These are phyloP conservation scores for Oryzias celebensis DNA, from an alignment of 2,113 vertebrate species.

Conservation along the genomic window DNA sequence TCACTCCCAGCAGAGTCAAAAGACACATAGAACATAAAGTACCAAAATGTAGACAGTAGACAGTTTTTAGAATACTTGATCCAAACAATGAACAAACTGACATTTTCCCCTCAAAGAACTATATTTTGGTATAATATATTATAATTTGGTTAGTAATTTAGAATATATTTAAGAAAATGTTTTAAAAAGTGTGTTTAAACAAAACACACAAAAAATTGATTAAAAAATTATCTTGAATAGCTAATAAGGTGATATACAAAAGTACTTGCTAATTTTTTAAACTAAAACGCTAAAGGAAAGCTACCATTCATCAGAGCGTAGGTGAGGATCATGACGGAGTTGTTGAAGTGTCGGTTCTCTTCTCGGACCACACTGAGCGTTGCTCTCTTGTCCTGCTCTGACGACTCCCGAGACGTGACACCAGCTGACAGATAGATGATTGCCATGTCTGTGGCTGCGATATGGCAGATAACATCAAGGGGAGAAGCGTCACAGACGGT, in stretches of 20 bases:
- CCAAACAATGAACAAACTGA: too few relatives aligned
- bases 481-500: too few relatives aligned
- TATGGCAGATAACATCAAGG: not conserved
- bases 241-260: too few relatives aligned
- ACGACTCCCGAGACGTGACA: slow-evolving; percentile 88
- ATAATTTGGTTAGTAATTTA: too few relatives aligned
- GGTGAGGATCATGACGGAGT: slow-evolving; percentile 99
- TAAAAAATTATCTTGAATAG: too few relatives aligned
- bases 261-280: not conserved
- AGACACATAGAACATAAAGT: not conserved
- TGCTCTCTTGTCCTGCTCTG: slow-evolving; percentile 91
- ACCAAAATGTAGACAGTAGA: too few relatives aligned
- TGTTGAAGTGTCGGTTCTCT: slow-evolving; percentile 94
- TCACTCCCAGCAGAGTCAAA: slow-evolving; percentile 4
- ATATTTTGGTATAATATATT: too few relatives aligned
- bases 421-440: slow-evolving; percentile 96
- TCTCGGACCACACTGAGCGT: slow-evolving; percentile 92
- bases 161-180: too few relatives aligned
- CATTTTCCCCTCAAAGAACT: too few relatives aligned
- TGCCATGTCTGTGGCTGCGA: slow-evolving; percentile 90
- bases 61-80: too few relatives aligned
- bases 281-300: slow-evolving; percentile 1
- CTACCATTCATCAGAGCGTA: slow-evolving; percentile 98
- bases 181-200: too few relatives aligned
- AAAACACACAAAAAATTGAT: too few relatives aligned